Percentiles rank a stretch among this genome's conserved stretches.
These are phyloP conservation scores for Channa striata DNA, from an alignment of 2,797 vertebrate genomes.

Conservation along the genomic window DNA sequence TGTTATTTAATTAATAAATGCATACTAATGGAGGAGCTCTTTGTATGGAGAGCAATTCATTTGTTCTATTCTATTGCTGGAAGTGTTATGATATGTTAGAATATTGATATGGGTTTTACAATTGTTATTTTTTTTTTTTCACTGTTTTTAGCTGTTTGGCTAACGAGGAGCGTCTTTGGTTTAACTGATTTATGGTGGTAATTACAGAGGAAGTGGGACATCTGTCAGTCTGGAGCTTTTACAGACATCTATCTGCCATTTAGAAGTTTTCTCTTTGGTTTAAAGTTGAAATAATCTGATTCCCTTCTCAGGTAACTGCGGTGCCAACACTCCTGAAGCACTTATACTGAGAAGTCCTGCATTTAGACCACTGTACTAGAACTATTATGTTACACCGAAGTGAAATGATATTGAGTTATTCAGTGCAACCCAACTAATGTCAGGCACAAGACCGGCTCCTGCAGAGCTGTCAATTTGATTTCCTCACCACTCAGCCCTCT, in stretches of 20 bases:
- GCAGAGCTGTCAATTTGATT: slow-evolving; percentile 66
- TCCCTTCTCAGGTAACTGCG: slow-evolving; percentile 52
- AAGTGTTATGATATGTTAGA: too few species aligned
- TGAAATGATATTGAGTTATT: slow-evolving; percentile 74
- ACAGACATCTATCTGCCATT: slow-evolving; percentile 12
- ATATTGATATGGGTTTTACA: too few species aligned
- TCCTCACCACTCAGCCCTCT: slow-evolving; percentile 50
- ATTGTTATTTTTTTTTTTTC: neutral
- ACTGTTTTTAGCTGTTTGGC: neutral
- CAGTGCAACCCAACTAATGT: slow-evolving; percentile 58
- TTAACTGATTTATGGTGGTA: slow-evolving; percentile 6
- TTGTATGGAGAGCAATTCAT: too few species aligned
- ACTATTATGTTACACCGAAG: slow-evolving; percentile 61
- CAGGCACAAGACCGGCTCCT: slow-evolving; percentile 46
- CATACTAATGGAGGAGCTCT: too few species aligned
- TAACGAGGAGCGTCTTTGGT: neutral
- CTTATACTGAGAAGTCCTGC: slow-evolving; percentile 42
- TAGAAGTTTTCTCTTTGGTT: slow-evolving; percentile 17
- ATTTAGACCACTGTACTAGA: slow-evolving; percentile 50
- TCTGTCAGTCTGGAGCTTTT: slow-evolving; percentile 8
- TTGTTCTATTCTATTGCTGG: too few species aligned
- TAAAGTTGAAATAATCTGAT: slow-evolving; percentile 51
- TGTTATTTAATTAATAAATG: too few species aligned
- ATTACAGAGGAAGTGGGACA: slow-evolving; percentile 3
- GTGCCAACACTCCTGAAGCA: slow-evolving; percentile 48